phyloP scores from a whole-genome alignment of 2,797 vertebrate genomes.

The Propithecus perrieri region DNA sequence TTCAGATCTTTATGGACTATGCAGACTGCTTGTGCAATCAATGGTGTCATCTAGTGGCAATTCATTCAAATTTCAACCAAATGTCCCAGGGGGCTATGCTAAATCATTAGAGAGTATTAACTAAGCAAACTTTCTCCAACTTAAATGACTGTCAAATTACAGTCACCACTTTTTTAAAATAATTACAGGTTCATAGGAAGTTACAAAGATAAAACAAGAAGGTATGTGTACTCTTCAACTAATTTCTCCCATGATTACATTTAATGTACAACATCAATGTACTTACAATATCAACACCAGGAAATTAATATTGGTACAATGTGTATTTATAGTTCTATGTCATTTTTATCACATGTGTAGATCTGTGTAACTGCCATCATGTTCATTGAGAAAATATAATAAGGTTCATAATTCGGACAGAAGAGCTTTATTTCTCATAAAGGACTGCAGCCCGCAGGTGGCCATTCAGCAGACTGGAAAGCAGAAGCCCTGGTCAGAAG shows the following conservation, averaged over 20 bases:
- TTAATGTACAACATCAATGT: neutral
- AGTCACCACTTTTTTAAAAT: neutral
- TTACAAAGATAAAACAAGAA: neutral
- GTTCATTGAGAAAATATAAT: neutral
- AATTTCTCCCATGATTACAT: neutral
- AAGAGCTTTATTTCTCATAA: neutral
- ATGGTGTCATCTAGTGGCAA: conserved; percentile 73
- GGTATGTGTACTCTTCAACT: neutral
- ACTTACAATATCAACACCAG: neutral
- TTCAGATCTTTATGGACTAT: neutral
- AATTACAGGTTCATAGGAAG: neutral
- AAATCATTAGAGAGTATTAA: conserved; percentile 5
- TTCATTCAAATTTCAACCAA: conserved; percentile 63
- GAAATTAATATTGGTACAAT: too few relatives aligned
- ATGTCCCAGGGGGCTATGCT: neutral
- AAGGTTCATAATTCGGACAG: neutral
- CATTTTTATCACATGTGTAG: neutral
- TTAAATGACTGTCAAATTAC: conserved; percentile 23
- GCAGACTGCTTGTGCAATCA: conserved; percentile 26
- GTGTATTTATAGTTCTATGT: neutral
- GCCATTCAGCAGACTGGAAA: neutral
- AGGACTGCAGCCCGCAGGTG: neutral
- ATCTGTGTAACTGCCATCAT: neutral
- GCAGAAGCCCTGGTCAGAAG: neutral
- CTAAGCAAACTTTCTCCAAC: neutral